phyloP scores from a whole-genome alignment of 2,113 vertebrate species.

The Oceanites oceanicus region DNA sequence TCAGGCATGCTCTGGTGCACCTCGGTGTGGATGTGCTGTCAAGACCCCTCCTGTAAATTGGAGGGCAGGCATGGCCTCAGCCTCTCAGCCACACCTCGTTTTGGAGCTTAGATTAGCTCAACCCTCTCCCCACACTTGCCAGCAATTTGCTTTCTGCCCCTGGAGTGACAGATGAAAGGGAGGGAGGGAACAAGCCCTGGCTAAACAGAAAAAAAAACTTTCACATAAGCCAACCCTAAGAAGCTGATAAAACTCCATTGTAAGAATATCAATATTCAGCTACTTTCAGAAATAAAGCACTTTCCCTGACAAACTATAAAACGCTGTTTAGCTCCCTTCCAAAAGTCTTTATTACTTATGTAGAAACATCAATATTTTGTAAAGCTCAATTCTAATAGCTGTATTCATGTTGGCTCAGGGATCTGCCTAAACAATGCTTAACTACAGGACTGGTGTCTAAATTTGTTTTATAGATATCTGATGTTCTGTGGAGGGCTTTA shows the following conservation, averaged over 20 bases:
- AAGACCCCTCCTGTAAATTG: not conserved
- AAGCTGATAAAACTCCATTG: not conserved
- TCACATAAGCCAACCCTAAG: not conserved
- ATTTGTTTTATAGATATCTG: slow-evolving; percentile 26
- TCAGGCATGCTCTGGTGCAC: not conserved
- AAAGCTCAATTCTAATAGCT: slow-evolving; percentile 24
- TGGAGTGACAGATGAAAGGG: not conserved
- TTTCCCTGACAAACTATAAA: slow-evolving; percentile 10
- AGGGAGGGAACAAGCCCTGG: not conserved
- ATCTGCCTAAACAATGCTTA: slow-evolving; percentile 31
- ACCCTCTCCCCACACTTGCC: not conserved
- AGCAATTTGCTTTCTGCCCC: not conserved
- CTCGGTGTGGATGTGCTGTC: not conserved
- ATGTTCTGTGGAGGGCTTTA: not conserved
- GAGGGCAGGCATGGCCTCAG: fast-evolving
- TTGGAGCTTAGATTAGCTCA: not conserved
- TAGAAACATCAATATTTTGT: slow-evolving; percentile 7
- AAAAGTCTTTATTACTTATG: slow-evolving; percentile 19
- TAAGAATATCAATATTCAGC: not conserved
- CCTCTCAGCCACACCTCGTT: not conserved
- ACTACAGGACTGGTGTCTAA: not conserved
- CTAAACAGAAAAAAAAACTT: not conserved
- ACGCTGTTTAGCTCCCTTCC: not conserved
- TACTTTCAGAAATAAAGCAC: slow-evolving; percentile 19
- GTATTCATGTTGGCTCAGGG: not conserved